Conservation (phyloP, 2,888 invertebrate genomes). For the Flexamia atlantica region DNA sequence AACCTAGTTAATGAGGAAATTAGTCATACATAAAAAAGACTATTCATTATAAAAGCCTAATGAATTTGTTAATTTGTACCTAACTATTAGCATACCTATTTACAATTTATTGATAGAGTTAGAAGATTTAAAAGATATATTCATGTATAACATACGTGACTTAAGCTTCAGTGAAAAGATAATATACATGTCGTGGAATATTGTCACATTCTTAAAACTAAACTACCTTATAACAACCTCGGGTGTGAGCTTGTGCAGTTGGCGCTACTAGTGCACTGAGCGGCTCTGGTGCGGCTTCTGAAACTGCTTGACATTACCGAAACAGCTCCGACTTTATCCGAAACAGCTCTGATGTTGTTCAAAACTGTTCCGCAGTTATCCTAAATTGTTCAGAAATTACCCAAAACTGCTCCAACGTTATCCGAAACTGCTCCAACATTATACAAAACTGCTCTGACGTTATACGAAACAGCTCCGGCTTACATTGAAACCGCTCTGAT, state of each 20-base stretch:
- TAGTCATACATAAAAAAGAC: constrained; percentile 36
- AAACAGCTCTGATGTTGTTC: too few species aligned
- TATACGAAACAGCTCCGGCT: too few species aligned
- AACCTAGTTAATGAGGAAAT: constrained; percentile 42
- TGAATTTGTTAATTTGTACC: constrained; percentile 56
- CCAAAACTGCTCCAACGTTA: too few species aligned
- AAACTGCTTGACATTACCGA: too few species aligned
- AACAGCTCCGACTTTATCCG: too few species aligned
- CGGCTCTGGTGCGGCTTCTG: constrained; percentile 12
- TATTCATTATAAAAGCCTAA: constrained; percentile 46
- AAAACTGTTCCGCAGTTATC: too few species aligned
- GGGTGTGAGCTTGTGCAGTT: constrained; percentile 55
- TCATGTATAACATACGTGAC: constrained; percentile 47
- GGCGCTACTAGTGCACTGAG: constrained; percentile 56
- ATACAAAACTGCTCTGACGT: too few species aligned
- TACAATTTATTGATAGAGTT: constrained; percentile 36
- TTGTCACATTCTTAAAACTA: constrained; percentile 58
- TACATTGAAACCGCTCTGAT: too few species aligned
- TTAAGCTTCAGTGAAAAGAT: constrained; percentile 54
- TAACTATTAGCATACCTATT: constrained; percentile 52
- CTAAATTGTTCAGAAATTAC: too few species aligned
- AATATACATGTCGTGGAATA: constrained; percentile 60
- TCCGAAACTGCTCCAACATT: too few species aligned
- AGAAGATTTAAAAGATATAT: constrained; percentile 55
- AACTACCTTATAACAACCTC: constrained; percentile 59